Percentiles rank a stretch among this genome's conserved stretches.
Conservation (phyloP, 2,888 invertebrate species). For the Drosophila setosimentum region DNA sequence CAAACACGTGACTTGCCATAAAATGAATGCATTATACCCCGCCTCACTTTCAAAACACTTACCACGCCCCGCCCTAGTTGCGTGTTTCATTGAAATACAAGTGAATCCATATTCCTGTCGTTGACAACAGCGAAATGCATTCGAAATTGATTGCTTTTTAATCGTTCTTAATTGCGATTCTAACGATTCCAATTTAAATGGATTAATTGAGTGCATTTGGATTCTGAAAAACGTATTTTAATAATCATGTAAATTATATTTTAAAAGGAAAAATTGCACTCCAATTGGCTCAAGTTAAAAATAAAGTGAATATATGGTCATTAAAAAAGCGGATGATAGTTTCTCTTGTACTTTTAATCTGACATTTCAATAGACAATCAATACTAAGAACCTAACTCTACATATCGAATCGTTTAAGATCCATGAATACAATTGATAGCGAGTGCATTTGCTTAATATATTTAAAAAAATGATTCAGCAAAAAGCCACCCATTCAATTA, state of each 20-base stretch:
- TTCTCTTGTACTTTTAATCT: too few species aligned
- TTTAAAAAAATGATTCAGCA: background rate
- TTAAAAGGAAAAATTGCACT: background rate
- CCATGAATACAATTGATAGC: background rate
- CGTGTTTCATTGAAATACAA: background rate
- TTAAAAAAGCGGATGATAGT: background rate
- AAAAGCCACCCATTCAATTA: background rate
- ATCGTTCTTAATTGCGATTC: background rate
- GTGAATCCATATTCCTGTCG: background rate
- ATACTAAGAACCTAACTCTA: background rate
- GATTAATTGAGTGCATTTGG: background rate
- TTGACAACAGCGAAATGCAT: background rate
- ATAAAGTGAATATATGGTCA: background rate
- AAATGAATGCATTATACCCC: background rate
- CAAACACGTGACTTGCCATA: constrained; percentile 35
- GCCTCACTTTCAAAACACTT: background rate
- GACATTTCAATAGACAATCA: background rate
- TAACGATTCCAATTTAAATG: background rate
- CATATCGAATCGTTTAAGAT: background rate
- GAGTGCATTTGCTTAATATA: background rate
- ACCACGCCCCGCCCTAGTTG: background rate
- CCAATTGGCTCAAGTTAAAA: background rate
- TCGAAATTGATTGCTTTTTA: background rate
- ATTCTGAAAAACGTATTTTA: background rate
- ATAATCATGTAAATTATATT: background rate